Evolutionary conservation across 2,888 invertebrate species (phyloP), one percentile per base, ranked within the genome.

Genomic region (Nudaria mundana): DNA sequence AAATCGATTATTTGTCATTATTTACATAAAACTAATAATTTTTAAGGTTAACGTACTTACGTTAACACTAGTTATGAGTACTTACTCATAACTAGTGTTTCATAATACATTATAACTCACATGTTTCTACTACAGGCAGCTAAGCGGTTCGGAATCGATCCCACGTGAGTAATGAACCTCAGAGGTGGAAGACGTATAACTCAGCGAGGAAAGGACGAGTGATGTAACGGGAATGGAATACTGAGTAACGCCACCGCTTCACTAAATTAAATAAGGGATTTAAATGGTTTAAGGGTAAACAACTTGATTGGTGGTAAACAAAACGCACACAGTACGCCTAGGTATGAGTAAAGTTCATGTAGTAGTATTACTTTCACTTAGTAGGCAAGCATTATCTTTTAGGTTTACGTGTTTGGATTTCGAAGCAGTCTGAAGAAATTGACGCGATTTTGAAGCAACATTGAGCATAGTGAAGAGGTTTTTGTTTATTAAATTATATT

Each of bases 141-240:
- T 88, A 64, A 79, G 86, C 88, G 85, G 77, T 84, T 88, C 86
- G 50, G 67, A 45, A 60, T 63, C 40, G 86, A 88, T 86, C 82
- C 79, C 88, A 89, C 87, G 46, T 88, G 76, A 87, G 74, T 53
- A 70, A 50, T 51, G 47, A 49, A 51, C 56, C 74, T 79, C 83
- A 88, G 89, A 82, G 90, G 87, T 89, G 90, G 80, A 88, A 89
- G 89, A 91, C 86, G 81, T 81, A n/a, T n/a, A 71, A 66, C 83
- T 80, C 73, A 75, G 76, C 74, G 67, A 63, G 71, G 83, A 74
- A 70, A 78, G 80, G 88, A 87, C 79, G 75, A 74, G 68, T 83
- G 71, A 74, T 61, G 38, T 63, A 73, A 64, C 48, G 71, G 71
- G 72, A 70, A 68, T 63, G 51, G 66, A 55, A 53, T n/a, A 66